Evolutionary conservation across 2,113 vertebrate genomes (phyloP).

Genomic region (Rhinopithecus roxellana): DNA sequence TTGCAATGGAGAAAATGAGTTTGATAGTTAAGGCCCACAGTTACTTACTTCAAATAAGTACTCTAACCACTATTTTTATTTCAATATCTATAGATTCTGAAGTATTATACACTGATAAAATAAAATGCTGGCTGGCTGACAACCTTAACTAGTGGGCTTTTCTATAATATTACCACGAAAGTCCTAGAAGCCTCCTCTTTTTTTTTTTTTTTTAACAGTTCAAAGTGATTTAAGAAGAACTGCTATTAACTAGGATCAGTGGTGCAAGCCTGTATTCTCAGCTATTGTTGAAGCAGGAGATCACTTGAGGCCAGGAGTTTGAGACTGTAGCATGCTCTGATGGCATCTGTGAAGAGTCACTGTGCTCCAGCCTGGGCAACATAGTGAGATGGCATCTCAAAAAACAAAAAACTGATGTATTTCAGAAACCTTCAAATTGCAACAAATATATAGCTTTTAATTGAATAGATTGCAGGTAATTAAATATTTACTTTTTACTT

Average conservation of each 20-base stretch:
- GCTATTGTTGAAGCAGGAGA: not conserved
- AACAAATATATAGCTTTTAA: constrained; percentile 38
- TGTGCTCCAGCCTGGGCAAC: not conserved
- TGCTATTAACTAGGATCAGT: not conserved
- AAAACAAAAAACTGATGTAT: not conserved
- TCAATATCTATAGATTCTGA: constrained; percentile 31
- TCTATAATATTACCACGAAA: constrained; percentile 5
- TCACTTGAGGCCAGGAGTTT: not conserved
- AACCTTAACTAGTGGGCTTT: constrained; percentile 19
- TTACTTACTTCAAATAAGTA: constrained; percentile 34
- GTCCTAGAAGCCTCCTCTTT: not conserved
- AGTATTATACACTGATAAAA: not conserved
- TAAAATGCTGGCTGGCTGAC: not conserved
- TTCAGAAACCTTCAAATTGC: not conserved
- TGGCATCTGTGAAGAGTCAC: not conserved
- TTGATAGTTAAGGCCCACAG: not conserved
- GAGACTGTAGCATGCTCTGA: not conserved
- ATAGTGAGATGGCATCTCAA: not conserved
- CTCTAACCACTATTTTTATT: not conserved
- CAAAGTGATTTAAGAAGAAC: constrained; percentile 45
- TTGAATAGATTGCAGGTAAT: constrained; percentile 39
- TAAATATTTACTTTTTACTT: constrained; percentile 49
- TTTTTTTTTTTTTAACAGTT: not conserved
- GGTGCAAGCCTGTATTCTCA: not conserved
- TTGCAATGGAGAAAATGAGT: not conserved